phyloP scores from a whole-genome alignment of 2,888 invertebrate species.

The Exephanes ischioxanthus region DNA sequence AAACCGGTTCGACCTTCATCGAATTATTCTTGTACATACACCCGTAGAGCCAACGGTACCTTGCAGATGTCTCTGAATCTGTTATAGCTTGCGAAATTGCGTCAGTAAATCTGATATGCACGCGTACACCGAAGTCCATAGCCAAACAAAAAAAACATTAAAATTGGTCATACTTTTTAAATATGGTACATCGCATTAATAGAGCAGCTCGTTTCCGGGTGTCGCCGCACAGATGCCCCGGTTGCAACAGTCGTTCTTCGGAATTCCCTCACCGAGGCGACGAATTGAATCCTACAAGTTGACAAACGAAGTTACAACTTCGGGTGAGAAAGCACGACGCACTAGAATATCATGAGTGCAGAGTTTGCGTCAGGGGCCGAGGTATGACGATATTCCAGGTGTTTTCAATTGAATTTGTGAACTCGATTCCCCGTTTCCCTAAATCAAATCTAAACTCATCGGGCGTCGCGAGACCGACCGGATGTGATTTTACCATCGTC shows the following conservation, averaged over 20 bases:
- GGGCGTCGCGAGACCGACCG: slow-evolving; percentile 15
- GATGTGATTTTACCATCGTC: slow-evolving; percentile 42
- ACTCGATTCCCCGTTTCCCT: slow-evolving; percentile 56
- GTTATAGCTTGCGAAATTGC: neutral
- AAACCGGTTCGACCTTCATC: slow-evolving; percentile 54
- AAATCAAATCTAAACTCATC: slow-evolving; percentile 61
- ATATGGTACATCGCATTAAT: neutral
- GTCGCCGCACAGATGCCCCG: neutral
- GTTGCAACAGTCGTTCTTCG: neutral
- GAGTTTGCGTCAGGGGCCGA: neutral
- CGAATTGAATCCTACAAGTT: slow-evolving; percentile 21
- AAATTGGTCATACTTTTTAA: neutral
- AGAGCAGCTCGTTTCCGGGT: neutral
- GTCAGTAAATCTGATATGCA: neutral
- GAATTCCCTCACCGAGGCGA: slow-evolving; percentile 4
- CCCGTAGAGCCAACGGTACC: slow-evolving; percentile 48
- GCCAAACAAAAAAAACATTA: neutral
- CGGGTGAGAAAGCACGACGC: slow-evolving; percentile 36
- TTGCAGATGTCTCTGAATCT: slow-evolving; percentile 2
- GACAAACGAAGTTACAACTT: slow-evolving; percentile 45
- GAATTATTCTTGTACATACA: slow-evolving; percentile 48
- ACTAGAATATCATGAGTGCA: slow-evolving; percentile 1
- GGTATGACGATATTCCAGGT: slow-evolving; percentile 50
- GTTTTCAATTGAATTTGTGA: slow-evolving; percentile 60
- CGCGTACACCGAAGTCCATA: neutral